Conservation (phyloP, 2,888 invertebrate genomes). For the Chalcosyrphus nemorum region DNA sequence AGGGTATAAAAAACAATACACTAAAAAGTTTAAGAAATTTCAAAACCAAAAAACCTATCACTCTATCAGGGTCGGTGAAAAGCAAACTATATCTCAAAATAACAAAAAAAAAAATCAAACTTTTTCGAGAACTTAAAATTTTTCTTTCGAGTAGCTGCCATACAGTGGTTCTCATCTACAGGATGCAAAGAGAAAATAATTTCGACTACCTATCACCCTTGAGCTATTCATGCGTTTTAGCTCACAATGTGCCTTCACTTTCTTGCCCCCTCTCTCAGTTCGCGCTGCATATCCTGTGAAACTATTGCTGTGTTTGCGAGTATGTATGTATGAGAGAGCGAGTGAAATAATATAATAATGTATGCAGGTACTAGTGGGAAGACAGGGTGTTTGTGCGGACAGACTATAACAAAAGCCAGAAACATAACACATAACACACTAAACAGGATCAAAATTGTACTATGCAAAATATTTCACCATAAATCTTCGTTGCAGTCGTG, state of each 20-base stretch:
- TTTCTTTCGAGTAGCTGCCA: no score
- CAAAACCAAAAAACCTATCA: background rate
- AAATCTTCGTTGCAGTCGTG: slow-evolving; percentile 69
- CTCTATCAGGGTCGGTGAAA: background rate
- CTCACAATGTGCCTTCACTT: slow-evolving; percentile 33
- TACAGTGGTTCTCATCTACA: no score
- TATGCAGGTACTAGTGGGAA: slow-evolving; percentile 35
- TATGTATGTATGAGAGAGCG: slow-evolving; percentile 17
- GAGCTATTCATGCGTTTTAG: slow-evolving; percentile 59
- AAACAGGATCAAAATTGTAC: slow-evolving; percentile 70
- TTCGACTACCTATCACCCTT: slow-evolving; percentile 47
- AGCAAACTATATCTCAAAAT: slow-evolving; percentile 1
- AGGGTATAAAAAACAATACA: background rate
- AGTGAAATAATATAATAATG: slow-evolving; percentile 62
- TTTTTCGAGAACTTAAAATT: slow-evolving; percentile 12
- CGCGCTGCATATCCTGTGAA: background rate
- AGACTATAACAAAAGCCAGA: slow-evolving; percentile 58
- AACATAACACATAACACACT: slow-evolving; percentile 66
- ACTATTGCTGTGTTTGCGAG: background rate
- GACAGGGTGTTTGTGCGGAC: background rate
- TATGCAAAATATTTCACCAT: slow-evolving; percentile 70
- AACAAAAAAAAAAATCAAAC: slow-evolving; percentile 2
- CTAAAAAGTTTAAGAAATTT: slow-evolving; percentile 27
- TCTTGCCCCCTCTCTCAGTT: background rate
- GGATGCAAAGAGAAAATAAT: slow-evolving; percentile 57